These are phyloP conservation scores for Orchesella flavescens DNA, from an alignment of 2,888 invertebrate genomes.

Conservation along the genomic window DNA sequence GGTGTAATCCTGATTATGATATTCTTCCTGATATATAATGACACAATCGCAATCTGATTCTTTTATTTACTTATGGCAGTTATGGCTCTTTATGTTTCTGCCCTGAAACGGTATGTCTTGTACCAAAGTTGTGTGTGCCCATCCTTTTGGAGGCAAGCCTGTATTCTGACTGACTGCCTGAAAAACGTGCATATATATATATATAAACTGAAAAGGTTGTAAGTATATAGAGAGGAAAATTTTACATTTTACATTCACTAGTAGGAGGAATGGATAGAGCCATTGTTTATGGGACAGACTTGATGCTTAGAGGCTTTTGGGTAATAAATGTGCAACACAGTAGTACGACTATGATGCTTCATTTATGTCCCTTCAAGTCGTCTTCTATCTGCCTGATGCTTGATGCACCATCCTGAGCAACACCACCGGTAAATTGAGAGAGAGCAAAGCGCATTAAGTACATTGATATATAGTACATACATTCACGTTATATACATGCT, in stretches of 20 bases:
- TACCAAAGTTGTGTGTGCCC: conserved; percentile 19
- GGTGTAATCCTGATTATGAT: conserved; percentile 10
- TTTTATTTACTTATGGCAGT: conserved; percentile 17
- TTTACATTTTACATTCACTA: background rate
- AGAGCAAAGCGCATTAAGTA: conserved; percentile 10
- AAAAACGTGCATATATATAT: conserved; percentile 5
- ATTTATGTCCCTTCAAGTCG: conserved; percentile 49
- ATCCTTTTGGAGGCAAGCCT: conserved; percentile 45
- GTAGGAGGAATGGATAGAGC: background rate
- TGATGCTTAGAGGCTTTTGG: background rate
- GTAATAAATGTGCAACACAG: conserved; percentile 1
- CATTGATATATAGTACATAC: background rate
- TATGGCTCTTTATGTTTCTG: conserved; percentile 8
- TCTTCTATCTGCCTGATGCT: conserved; percentile 15
- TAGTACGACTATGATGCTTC: too few species aligned
- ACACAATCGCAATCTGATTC: conserved; percentile 47
- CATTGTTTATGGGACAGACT: background rate
- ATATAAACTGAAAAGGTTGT: background rate
- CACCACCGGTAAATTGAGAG: conserved; percentile 22
- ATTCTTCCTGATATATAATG: conserved; percentile 33
- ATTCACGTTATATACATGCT: background rate
- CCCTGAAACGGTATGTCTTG: conserved; percentile 48
- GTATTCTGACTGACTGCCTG: conserved; percentile 7
- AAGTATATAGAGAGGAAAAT: background rate
- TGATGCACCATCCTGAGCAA: too few species aligned